A percentile compares a stretch with the other conserved stretches of the same genome.
Conservation (phyloP, 1,140 invertebrate genomes). For the Leptinotarsa texana region DNA sequence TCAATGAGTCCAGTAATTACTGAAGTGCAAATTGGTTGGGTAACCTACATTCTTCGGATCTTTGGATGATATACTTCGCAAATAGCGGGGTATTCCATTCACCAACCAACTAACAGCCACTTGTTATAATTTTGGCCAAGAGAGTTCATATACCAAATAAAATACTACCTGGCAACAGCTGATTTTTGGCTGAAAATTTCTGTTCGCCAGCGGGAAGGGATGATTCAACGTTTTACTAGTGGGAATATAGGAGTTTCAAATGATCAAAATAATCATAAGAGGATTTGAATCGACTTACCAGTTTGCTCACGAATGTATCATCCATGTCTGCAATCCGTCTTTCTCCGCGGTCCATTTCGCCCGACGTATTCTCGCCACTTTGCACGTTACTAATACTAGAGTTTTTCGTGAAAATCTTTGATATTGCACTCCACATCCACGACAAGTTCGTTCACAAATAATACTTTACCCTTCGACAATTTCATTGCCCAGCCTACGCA, state of each 20-base stretch:
- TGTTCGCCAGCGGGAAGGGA: not conserved
- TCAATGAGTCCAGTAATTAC: not conserved
- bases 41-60: not conserved
- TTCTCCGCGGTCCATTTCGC: slow-evolving; percentile 41
- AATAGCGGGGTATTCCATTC: not conserved
- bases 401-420: slow-evolving; percentile 47
- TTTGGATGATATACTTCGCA: not conserved
- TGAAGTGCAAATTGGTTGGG: not conserved
- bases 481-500: slow-evolving; percentile 48
- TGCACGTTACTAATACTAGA: slow-evolving; percentile 33
- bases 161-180: slow-evolving; percentile 4
- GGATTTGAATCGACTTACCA: slow-evolving; percentile 34
- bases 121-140: slow-evolving; percentile 20
- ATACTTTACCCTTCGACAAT: slow-evolving; percentile 39
- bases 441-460: slow-evolving; percentile 33
- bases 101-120: slow-evolving; percentile 7
- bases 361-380: slow-evolving; percentile 33
- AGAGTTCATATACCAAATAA: slow-evolving; percentile 9
- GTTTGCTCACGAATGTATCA: slow-evolving; percentile 41
- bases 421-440: slow-evolving; percentile 50
- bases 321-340: slow-evolving; percentile 37
- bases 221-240: not conserved
- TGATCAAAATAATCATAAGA: slow-evolving; percentile 19
- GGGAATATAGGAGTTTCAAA: not conserved
- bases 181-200: not conserved